Percentiles rank a stretch among this genome's conserved stretches.
These are phyloP conservation scores for Hydractinia symbiolongicarpus DNA, from an alignment of 30 jellyfish, hydroid and myxozoan genomes.

Conservation along the genomic window DNA sequence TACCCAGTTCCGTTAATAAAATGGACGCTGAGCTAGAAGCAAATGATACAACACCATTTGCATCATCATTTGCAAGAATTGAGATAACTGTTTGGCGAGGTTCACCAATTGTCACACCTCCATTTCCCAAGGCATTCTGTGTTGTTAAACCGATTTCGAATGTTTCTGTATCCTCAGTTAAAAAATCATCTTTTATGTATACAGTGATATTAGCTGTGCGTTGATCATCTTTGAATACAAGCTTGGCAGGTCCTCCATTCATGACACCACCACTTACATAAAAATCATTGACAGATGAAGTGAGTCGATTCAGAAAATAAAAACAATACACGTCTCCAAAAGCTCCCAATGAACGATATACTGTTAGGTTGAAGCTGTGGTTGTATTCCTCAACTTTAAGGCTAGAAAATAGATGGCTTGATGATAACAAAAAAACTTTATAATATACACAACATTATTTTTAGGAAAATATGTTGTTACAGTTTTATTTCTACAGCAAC, in stretches of 20 bases:
- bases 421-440: not conserved
- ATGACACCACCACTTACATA: slow-evolving; percentile 71
- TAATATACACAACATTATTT: not conserved
- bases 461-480: not conserved
- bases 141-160: slow-evolving; percentile 82
- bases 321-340: slow-evolving; percentile 92
- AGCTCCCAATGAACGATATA: slow-evolving; percentile 65
- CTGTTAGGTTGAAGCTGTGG: slow-evolving; percentile 66
- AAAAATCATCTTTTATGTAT: slow-evolving; percentile 57
- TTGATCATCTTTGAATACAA: slow-evolving; percentile 58
- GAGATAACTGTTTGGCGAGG: slow-evolving; percentile 61
- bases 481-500: too few relatives aligned
- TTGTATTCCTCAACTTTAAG: slow-evolving; percentile 55
- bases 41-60: slow-evolving; percentile 79
- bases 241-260: slow-evolving; percentile 81
- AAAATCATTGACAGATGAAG: slow-evolving; percentile 66
- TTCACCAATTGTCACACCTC: slow-evolving; percentile 76
- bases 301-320: slow-evolving; percentile 62
- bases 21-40: slow-evolving; percentile 36
- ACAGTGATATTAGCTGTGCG: slow-evolving; percentile 72
- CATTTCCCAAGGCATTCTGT: slow-evolving; percentile 82
- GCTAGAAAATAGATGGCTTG: slow-evolving; percentile 29
- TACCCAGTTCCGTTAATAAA: slow-evolving; percentile 44
- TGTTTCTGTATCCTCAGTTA: slow-evolving; percentile 73
- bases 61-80: slow-evolving; percentile 89